phyloP scores from a whole-genome alignment of 2,797 vertebrate genomes.

The Galagoides demidoff region DNA sequence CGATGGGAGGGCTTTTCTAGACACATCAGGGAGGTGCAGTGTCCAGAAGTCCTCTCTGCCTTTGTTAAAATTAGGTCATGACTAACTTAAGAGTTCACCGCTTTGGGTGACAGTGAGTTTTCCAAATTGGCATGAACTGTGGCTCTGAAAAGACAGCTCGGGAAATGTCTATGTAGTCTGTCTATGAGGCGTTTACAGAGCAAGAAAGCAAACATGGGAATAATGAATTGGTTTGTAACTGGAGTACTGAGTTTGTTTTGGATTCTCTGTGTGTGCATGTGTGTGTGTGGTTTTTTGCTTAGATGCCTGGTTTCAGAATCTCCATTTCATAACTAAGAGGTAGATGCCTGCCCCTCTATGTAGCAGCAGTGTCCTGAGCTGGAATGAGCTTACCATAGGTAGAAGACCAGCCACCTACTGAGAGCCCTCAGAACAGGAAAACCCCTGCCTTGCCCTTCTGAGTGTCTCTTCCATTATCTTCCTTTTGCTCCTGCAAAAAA shows the following conservation, averaged over 20 bases:
- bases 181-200: not conserved
- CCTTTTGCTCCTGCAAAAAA: not conserved
- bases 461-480: not conserved
- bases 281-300: not conserved
- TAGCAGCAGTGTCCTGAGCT: too few species aligned
- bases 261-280: not conserved
- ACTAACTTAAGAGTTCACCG: constrained; percentile 80
- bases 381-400: not conserved
- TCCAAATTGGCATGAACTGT: constrained; percentile 66
- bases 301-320: not conserved
- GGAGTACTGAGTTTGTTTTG: not conserved
- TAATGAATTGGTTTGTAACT: not conserved
- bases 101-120: constrained; percentile 73
- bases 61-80: constrained; percentile 81
- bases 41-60: constrained; percentile 73
- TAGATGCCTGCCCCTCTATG: not conserved
- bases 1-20: constrained; percentile 63
- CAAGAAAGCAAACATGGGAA: not conserved
- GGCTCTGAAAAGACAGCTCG: constrained; percentile 41
- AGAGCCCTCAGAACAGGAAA: not conserved
- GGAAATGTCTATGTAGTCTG: not conserved
- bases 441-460: not conserved
- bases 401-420: not conserved
- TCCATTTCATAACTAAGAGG: not conserved
- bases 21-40: constrained; percentile 61